A percentile compares a stretch with the other conserved stretches of the same genome.
These are phyloP conservation scores for Halichoerus grypus DNA, from an alignment of 2,113 vertebrate species.

Conservation along the genomic window DNA sequence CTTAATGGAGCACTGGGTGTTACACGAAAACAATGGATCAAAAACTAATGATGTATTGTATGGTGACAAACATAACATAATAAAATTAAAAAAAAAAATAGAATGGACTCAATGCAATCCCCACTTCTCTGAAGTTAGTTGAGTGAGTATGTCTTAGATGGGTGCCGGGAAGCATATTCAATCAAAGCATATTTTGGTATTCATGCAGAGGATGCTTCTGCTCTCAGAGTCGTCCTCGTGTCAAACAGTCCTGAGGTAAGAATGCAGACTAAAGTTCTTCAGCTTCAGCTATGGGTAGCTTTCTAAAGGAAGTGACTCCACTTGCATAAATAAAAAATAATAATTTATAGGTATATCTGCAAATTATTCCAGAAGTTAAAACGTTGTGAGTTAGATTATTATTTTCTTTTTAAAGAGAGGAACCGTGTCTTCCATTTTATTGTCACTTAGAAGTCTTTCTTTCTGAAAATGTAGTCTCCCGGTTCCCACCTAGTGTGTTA, in stretches of 20 bases:
- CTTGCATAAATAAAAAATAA: not conserved
- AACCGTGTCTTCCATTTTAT: not conserved
- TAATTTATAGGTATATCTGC: not conserved
- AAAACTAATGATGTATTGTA: too few species aligned
- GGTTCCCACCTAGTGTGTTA: not conserved
- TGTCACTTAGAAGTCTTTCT: not conserved
- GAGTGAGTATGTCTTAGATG: not conserved
- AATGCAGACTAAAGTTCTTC: not conserved
- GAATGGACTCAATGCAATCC: not conserved
- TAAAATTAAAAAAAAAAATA: too few species aligned
- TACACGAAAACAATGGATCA: too few species aligned
- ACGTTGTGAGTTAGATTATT: not conserved
- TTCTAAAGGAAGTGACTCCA: not conserved
- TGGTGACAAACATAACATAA: too few species aligned
- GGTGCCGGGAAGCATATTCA: not conserved
- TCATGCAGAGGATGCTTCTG: not conserved
- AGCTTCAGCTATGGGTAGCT: not conserved
- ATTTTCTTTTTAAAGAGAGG: not conserved
- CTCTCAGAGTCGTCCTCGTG: not conserved
- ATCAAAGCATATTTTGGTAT: not conserved
- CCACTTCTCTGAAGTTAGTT: not conserved
- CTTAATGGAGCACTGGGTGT: too few species aligned
- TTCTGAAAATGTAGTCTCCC: not conserved
- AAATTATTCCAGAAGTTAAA: not conserved
- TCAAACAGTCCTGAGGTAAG: not conserved